Base-by-base conservation (phyloP, 2,113 vertebrate species). In the Solea senegalensis region DNA sequence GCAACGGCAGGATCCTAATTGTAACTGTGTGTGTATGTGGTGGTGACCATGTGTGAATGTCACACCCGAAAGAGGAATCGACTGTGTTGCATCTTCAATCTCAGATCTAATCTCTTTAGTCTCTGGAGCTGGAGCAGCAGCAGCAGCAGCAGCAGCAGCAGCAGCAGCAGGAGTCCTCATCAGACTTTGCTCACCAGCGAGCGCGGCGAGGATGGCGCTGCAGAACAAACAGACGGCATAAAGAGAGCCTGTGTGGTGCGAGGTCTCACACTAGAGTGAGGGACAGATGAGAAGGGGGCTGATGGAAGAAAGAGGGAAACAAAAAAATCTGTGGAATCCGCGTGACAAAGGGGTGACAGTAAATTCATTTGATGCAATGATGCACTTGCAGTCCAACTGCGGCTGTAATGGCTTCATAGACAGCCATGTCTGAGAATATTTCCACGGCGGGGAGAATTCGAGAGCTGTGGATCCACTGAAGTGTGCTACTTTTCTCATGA, bases 171-270 rank as follows among this genome's bases (percentile, higher is more conserved):
- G 1, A 21, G 21, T 21, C 21, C 21, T 21, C 21, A 21, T 21
- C 21, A 21, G 55, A 53, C 52, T 69, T 58, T 52, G 21, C 69
- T 76, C 57, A 56, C 27, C n/a, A 41, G 69, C 0, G 8, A 49
- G 63, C 65, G 8, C n/a, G 45, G 54, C 65, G 8, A 21, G 45
- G 54, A 65, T 1, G 49, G 69, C 34, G 67, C 65, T 26, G 74
- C 78, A 82, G 77, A 83, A 83, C 78, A 80, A 86, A 88, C 82
- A 81, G 48, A 44, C 55, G 26, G 65, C 81, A 85, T 86, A 75
- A 85, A 84, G 78, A 60, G 65, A 65, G 76, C 64, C 85, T 87
- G 74, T 84, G 80, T 81, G 79, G 81, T 82, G 83, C 68, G 46
- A 73, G 56, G 74, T 83, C 74, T 83, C 78, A 82, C 80, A 88